Base-by-base conservation (phyloP, 2,888 invertebrate genomes). In the Eupithecia subumbrata region DNA sequence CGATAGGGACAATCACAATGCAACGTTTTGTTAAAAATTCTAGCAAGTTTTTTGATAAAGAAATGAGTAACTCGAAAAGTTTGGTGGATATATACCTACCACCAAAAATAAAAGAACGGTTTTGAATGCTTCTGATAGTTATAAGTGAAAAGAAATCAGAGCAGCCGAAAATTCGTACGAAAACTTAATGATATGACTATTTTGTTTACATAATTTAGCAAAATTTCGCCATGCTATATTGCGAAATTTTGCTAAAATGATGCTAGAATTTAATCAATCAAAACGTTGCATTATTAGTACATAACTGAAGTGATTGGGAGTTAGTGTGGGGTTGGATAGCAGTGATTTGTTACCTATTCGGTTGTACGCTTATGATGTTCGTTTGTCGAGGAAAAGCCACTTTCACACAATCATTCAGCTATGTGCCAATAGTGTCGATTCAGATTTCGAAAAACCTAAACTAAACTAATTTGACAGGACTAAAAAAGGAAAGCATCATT, bases 311-410 rank as follows among this genome's bases (percentile, higher is more conserved):
- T 94, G 93, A 94, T 92, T 85, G 92, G 82, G 81, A 76, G 72
- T 73, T 72, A 79, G 78, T 75, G 76, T 73, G 71, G 75, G 75
- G 76, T 72, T 25, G 74, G 76, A 72, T 40, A 72, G 70, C 74
- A 64, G 67, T 76, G 77, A 69, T 67, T 52, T 48, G 37, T 72
- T 74, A 66, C 30, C 66, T 66, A 64, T 14, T 34, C 34, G 11
- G 67, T 40, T n/a, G 40, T n/a, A 37, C 40, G 22, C 34, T 18
- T 43, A 60, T 82, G 83, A 85, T 86, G 89, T 87, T 87, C 86
- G 89, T 87, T 89, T 89, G 94, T 92, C 93, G 12, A 93, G 93
- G 93, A 94, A 92, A 87, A 90, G 94, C 94, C 94, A 93, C 92
- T 87, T 90, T 75, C 71, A 91, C 91, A 92, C 90, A 94, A 92